Percentiles rank a stretch among this genome's conserved stretches.
These are phyloP conservation scores for Montifringilla adamsi DNA, from an alignment of 2,113 vertebrate species.

Conservation along the genomic window DNA sequence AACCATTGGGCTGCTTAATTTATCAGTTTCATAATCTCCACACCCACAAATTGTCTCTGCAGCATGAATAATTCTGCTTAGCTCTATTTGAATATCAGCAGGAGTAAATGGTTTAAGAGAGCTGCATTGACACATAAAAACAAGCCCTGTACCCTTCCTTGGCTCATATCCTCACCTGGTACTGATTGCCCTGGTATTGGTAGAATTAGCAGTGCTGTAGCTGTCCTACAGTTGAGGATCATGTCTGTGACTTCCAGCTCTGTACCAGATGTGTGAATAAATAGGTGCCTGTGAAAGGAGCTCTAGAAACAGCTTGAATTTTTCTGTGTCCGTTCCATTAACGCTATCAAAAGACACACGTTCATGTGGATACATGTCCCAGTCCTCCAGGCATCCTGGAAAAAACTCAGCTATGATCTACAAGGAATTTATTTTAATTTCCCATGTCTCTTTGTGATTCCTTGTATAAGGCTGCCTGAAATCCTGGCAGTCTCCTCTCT, in stretches of 20 bases:
- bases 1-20: not conserved
- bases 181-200: not conserved
- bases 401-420: not conserved
- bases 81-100: conserved; percentile 34
- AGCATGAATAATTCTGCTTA: not conserved
- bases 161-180: not conserved
- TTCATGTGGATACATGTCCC: not conserved
- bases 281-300: not conserved
- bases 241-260: not conserved
- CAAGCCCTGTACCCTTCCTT: not conserved
- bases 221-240: not conserved
- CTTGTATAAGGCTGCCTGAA: not conserved
- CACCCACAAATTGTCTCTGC: not conserved
- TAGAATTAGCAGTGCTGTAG: not conserved
- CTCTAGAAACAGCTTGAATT: not conserved
- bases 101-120: conserved; percentile 56
- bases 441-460: not conserved
- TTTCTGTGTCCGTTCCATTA: not conserved
- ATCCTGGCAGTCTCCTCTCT: not conserved
- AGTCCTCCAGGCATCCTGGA: not conserved
- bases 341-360: not conserved
- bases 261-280: not conserved
- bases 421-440: not conserved
- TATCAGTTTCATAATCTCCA: not conserved
- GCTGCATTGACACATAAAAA: conserved; percentile 14